Conservation (phyloP, 2,888 invertebrate genomes). For the Drosophila prolongata region DNA sequence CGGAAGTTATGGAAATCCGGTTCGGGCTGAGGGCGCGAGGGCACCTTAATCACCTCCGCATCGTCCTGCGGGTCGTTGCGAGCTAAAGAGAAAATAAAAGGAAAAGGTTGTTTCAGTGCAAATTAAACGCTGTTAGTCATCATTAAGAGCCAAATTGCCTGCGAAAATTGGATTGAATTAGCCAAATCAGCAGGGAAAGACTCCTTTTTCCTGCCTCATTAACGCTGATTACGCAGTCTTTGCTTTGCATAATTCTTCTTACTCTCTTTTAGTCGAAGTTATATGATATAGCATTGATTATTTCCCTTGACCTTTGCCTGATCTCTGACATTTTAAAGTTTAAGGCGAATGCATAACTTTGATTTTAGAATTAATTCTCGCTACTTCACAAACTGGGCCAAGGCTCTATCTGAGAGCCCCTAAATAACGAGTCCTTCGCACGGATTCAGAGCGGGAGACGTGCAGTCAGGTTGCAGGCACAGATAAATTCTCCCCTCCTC, state of each 20-base stretch:
- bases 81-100: constrained; percentile 62
- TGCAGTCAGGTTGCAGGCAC: constrained; percentile 21
- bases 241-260: constrained; percentile 60
- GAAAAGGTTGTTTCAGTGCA: constrained; percentile 8
- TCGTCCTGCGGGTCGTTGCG: constrained; percentile 79
- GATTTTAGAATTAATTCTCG: constrained; percentile 8
- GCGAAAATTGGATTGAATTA: constrained; percentile 45
- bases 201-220: constrained; percentile 58
- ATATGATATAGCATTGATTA: constrained; percentile 4
- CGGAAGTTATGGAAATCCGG: constrained; percentile 79
- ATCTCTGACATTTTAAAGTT: background rate
- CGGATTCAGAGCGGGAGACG: constrained; percentile 1
- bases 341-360: background rate
- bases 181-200: constrained; percentile 63
- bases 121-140: constrained; percentile 42
- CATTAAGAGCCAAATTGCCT: constrained; percentile 52
- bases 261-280: background rate
- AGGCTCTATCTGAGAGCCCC: constrained; percentile 37
- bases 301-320: background rate
- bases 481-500: constrained; percentile 30
- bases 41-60: constrained; percentile 80
- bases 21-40: constrained; percentile 55
- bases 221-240: constrained; percentile 56
- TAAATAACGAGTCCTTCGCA: constrained; percentile 31
- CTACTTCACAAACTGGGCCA: constrained; percentile 47